Evolutionary conservation across 2,888 invertebrate species (phyloP).

Genomic region (Epinotia ramella): DNA sequence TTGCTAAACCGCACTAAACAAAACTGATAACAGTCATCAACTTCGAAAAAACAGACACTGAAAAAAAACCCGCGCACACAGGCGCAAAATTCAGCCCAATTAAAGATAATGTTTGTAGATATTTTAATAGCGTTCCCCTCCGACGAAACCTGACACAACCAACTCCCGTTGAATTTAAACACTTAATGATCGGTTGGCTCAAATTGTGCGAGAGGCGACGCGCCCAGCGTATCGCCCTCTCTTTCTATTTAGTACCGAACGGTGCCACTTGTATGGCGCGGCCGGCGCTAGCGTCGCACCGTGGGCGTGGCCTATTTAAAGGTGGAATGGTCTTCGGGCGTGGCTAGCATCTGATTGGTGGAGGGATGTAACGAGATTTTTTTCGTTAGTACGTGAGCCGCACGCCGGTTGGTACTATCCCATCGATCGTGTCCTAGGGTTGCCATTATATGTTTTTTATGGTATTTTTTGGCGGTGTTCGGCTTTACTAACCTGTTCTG

Average conservation of each 20-base stretch:
- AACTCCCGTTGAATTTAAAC: constrained; percentile 84
- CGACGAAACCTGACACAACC: constrained; percentile 85
- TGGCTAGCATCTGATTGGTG: constrained; percentile 65
- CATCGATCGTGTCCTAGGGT: constrained; percentile 80
- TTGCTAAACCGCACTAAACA: constrained; percentile 72
- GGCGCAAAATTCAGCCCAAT: constrained; percentile 83
- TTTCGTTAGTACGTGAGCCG: constrained; percentile 75
- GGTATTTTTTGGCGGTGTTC: constrained; percentile 82
- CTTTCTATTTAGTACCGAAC: constrained; percentile 74
- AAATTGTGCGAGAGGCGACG: constrained; percentile 85
- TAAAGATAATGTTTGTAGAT: constrained; percentile 85
- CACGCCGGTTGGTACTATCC: constrained; percentile 77
- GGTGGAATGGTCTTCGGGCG: constrained; percentile 69
- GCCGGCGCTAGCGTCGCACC: constrained; percentile 68
- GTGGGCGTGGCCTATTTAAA: constrained; percentile 64
- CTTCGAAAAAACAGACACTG: constrained; percentile 80
- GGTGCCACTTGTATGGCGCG: constrained; percentile 72
- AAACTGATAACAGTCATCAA: constrained; percentile 81
- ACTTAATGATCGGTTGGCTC: constrained; percentile 85
- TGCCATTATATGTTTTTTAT: constrained; percentile 85
- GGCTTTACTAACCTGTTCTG: constrained; percentile 81
- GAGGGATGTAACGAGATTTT: constrained; percentile 70
- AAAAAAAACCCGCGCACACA: constrained; percentile 81
- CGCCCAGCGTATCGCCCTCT: constrained; percentile 72
- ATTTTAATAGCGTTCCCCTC: constrained; percentile 85